phyloP scores from a whole-genome alignment of 2,888 invertebrate species.

The Temnothorax unifasciatus region DNA sequence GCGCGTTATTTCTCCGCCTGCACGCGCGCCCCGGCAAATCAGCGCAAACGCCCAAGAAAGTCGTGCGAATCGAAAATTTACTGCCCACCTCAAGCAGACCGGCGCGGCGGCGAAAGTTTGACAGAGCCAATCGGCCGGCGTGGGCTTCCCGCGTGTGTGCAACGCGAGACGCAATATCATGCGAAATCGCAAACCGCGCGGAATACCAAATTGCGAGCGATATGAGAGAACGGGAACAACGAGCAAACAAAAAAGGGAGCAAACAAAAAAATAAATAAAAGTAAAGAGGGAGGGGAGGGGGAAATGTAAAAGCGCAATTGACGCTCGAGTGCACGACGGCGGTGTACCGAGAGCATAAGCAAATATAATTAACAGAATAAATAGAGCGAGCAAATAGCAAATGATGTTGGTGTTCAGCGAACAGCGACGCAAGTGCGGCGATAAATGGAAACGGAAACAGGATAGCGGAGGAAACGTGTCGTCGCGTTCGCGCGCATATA shows the following conservation, averaged over 20 bases:
- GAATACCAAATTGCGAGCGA: constrained; percentile 32
- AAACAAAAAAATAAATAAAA: not conserved
- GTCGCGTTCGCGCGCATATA: not conserved
- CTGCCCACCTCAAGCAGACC: not conserved
- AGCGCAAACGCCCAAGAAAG: constrained; percentile 20
- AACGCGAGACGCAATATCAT: constrained; percentile 26
- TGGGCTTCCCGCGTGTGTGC: not conserved
- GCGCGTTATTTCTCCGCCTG: constrained; percentile 40
- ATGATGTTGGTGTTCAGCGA: constrained; percentile 48
- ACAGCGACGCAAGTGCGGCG: constrained; percentile 30
- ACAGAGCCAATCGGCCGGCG: constrained; percentile 30
- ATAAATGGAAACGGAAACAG: constrained; percentile 54
- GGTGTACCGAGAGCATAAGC: constrained; percentile 40
- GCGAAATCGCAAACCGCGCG: constrained; percentile 12
- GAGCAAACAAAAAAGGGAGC: not conserved
- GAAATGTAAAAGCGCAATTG: constrained; percentile 50
- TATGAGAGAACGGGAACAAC: constrained; percentile 19
- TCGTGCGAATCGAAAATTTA: constrained; percentile 46
- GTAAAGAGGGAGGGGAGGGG: not conserved
- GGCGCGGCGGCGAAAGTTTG: constrained; percentile 25
- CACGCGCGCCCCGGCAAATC: constrained; percentile 8
- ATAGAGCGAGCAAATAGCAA: constrained; percentile 53
- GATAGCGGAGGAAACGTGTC: constrained; percentile 49
- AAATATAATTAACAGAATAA: constrained; percentile 59
- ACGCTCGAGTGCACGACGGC: constrained; percentile 40